Percentiles rank a stretch among this genome's conserved stretches.
Conservation (phyloP, 2,797 vertebrate species). For the Phalloptychus januarius region DNA sequence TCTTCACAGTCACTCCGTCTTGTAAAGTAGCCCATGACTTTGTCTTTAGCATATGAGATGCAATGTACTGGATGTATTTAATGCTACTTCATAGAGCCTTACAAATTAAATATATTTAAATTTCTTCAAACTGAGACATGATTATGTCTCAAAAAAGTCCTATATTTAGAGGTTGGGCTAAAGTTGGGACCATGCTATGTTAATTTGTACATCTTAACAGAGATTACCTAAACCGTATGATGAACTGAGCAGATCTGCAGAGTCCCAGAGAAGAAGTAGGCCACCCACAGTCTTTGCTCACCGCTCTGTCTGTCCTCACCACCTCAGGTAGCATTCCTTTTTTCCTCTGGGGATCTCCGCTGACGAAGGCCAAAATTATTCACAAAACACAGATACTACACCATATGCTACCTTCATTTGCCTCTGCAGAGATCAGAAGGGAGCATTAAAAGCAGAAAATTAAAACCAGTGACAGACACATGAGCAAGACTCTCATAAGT, state of each 20-base stretch:
- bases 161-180: conserved; percentile 41
- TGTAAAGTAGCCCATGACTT: conserved; percentile 11
- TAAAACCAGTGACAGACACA: conserved; percentile 57
- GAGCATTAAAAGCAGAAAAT: conserved; percentile 43
- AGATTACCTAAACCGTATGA: conserved; percentile 81
- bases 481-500: conserved; percentile 62
- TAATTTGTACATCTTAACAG: conserved; percentile 66
- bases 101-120: conserved; percentile 49
- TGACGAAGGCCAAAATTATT: conserved; percentile 71
- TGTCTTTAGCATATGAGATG: conserved; percentile 29
- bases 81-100: conserved; percentile 15
- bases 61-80: conserved; percentile 22
- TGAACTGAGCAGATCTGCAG: conserved; percentile 68
- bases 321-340: conserved; percentile 77
- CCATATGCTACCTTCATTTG: conserved; percentile 70
- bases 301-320: conserved; percentile 51
- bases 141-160: conserved; percentile 50
- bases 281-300: conserved; percentile 72
- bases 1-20: background rate
- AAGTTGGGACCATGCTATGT: conserved; percentile 58
- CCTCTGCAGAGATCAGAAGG: conserved; percentile 62
- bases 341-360: conserved; percentile 65
- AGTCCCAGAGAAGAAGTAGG: conserved; percentile 64
- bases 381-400: conserved; percentile 64
- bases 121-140: conserved; percentile 43